Conservation (phyloP, 1,140 invertebrate species). For the Wiebesia pumilae region DNA sequence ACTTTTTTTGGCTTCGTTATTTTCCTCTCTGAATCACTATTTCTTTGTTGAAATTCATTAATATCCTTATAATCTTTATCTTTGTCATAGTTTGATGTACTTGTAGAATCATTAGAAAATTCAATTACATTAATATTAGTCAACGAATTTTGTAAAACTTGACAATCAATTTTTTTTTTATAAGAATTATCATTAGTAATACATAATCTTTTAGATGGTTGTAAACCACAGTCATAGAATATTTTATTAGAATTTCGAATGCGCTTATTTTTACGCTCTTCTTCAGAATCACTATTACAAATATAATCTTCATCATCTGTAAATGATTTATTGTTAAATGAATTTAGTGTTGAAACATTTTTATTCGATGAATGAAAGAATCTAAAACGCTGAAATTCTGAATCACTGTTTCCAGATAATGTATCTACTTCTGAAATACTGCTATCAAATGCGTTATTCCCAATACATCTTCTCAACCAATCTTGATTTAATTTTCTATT, state of each 20-base stretch:
- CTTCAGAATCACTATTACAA: slow-evolving; percentile 81
- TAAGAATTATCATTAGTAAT: background rate
- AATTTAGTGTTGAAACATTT: background rate
- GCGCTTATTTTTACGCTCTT: slow-evolving; percentile 67
- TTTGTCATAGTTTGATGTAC: background rate
- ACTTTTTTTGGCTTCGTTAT: background rate
- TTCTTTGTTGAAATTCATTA: slow-evolving; percentile 19
- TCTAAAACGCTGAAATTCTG: slow-evolving; percentile 64
- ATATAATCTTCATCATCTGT: slow-evolving; percentile 77
- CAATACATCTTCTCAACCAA: slow-evolving; percentile 76
- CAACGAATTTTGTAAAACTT: background rate
- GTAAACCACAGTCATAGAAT: background rate
- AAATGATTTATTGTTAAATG: background rate
- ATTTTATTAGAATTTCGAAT: slow-evolving; percentile 62
- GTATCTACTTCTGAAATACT: slow-evolving; percentile 13
- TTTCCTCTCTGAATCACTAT: slow-evolving; percentile 49
- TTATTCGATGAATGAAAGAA: slow-evolving; percentile 55
- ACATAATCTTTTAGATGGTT: background rate
- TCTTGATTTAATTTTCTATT: slow-evolving; percentile 74
- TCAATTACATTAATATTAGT: background rate
- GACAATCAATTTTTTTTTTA: background rate
- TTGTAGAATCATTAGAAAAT: background rate
- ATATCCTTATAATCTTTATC: background rate
- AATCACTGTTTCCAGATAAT: slow-evolving; percentile 56
- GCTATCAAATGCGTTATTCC: slow-evolving; percentile 54